phyloP scores from a whole-genome alignment of 2,113 vertebrate species.

The Chamaea fasciata region DNA sequence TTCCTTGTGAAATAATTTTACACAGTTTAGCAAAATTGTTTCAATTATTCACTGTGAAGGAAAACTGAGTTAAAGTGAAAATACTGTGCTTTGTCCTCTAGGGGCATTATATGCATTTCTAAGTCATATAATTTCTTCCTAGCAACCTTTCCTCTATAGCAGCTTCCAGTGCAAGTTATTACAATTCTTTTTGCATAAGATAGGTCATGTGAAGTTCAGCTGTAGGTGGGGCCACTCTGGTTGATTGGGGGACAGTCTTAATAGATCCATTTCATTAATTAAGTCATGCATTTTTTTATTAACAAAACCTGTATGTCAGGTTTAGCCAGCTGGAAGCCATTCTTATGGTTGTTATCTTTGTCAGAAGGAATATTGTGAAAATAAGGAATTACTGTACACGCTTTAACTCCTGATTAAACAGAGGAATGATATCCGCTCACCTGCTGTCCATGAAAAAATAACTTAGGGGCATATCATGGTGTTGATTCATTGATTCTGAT shows the following conservation, averaged over 20 bases:
- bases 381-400: constrained; percentile 73
- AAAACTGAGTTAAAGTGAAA: constrained; percentile 54
- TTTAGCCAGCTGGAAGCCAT: constrained; percentile 75
- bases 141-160: constrained; percentile 64
- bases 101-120: constrained; percentile 61
- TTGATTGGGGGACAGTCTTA: constrained; percentile 75
- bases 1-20: constrained; percentile 48
- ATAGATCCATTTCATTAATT: constrained; percentile 82
- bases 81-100: constrained; percentile 58
- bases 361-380: constrained; percentile 80
- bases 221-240: constrained; percentile 73
- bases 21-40: constrained; percentile 28
- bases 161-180: constrained; percentile 76
- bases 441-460: constrained; percentile 61
- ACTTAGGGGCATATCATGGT: constrained; percentile 64
- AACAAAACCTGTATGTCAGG: constrained; percentile 80
- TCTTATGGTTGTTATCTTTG: constrained; percentile 79
- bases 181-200: constrained; percentile 78
- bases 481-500: constrained; percentile 46
- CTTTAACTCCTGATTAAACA: constrained; percentile 80
- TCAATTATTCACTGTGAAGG: constrained; percentile 47
- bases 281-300: constrained; percentile 79
- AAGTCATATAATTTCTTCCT: constrained; percentile 51
- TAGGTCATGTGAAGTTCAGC: constrained; percentile 78
- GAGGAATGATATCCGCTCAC: constrained; percentile 58